Evolutionary conservation across 2,797 vertebrate genomes (phyloP), one percentile per base, ranked within the genome.

Genomic region (Paramormyrops hopkinsi): DNA sequence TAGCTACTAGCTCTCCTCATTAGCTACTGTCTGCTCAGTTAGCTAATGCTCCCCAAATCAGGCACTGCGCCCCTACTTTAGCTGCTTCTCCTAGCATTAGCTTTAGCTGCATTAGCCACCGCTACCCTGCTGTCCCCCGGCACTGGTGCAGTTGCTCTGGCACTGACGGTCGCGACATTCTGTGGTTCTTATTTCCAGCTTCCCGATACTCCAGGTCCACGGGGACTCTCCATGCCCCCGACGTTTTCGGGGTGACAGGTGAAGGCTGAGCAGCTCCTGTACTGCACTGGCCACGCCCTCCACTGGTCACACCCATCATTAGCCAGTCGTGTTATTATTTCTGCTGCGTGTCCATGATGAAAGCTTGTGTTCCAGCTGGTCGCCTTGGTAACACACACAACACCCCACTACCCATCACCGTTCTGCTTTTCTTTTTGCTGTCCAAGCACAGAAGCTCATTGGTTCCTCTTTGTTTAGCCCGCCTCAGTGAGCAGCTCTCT

Each of bases 151-250:
- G 59, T 19, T 8, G 41, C 59, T 88, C 37, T 65, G 19, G n/a
- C 86, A 62, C 86, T 88, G 56, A 88, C 56, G 9, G 88, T 14
- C 46, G 2, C 48, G 46, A 25, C 93, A 95, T 95, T 94, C 95
- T 95, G 96, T 95, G 94, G 94, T 97, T 96, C 94, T 96, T 96
- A 93, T 95, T 97, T 96, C 95, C 97, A 98, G 98, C 95, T 90
- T 97, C 97, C 94, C 97, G 97, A 92, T 97, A 98, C 96, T 98
- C 97, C 94, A 97, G 97, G 91, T 98, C 97, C 90, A 98, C 98
- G 96, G 98, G 97, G 93, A 97, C 98, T 91, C 96, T 98, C 95
- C 97, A 97, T 92, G 96, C 97, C 89, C 95, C 97, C 94, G 97
- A 98, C 93, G 95, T 96, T 94, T 94, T 97, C 94, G 96, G 97